These are phyloP conservation scores for Forbesichthys papilliferus DNA, from an alignment of 2,113 vertebrate species.

Conservation along the genomic window DNA sequence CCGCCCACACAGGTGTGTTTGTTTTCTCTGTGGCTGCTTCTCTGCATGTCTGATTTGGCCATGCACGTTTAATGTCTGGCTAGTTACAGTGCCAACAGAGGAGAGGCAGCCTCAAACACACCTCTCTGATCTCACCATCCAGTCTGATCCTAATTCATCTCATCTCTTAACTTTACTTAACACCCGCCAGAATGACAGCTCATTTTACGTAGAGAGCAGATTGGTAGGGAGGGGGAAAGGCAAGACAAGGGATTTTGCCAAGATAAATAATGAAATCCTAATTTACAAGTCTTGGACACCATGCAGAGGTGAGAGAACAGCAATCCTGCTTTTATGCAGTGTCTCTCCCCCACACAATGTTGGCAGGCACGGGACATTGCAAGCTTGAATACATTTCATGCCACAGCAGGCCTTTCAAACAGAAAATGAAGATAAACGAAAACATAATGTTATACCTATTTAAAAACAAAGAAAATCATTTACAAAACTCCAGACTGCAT, in stretches of 20 bases:
- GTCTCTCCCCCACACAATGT: too few species aligned
- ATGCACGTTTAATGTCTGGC: slow-evolving; percentile 27
- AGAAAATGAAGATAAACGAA: too few species aligned
- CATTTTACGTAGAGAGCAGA: slow-evolving; percentile 21
- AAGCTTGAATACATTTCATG: too few species aligned
- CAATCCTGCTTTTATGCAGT: neutral
- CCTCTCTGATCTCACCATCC: slow-evolving; percentile 5
- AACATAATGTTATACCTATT: too few species aligned
- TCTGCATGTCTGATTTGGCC: slow-evolving; percentile 41
- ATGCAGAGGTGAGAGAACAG: neutral
- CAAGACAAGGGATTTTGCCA: neutral
- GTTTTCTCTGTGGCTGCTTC: slow-evolving; percentile 44
- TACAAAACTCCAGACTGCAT: too few species aligned
- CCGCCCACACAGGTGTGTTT: slow-evolving; percentile 31
- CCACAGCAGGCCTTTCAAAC: too few species aligned
- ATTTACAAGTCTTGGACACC: slow-evolving; percentile 1
- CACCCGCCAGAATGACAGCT: slow-evolving; percentile 35
- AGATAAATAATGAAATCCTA: neutral
- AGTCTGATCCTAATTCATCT: slow-evolving; percentile 41
- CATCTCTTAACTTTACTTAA: slow-evolving; percentile 40
- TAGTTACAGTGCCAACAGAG: slow-evolving; percentile 69
- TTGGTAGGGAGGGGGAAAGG: neutral
- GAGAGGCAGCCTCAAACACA: slow-evolving; percentile 24
- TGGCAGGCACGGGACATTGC: too few species aligned
- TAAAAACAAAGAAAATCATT: too few species aligned